Evolutionary conservation across 2,888 invertebrate genomes (phyloP).

Genomic region (Nesidiocoris tenuis): DNA sequence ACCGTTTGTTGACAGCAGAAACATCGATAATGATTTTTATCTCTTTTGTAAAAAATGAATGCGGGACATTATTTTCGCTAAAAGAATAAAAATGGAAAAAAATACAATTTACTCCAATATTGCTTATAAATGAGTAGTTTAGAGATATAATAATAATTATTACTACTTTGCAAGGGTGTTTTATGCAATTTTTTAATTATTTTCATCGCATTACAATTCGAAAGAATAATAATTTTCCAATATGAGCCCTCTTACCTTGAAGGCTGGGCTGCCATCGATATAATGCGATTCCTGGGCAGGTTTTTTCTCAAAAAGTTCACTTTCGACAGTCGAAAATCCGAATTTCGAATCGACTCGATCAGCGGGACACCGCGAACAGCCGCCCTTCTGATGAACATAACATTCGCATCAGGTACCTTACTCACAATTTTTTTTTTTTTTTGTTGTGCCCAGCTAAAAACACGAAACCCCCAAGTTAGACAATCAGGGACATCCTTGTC

Average conservation of each 20-base stretch:
- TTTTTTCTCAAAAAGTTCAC: conserved; percentile 7
- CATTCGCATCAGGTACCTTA: conserved; percentile 18
- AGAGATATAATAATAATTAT: background rate
- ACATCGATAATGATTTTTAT: too few relatives aligned
- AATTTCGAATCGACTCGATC: conserved; percentile 3
- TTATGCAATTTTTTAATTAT: background rate
- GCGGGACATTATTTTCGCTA: too few relatives aligned
- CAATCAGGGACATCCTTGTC: too few relatives aligned
- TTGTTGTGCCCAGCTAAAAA: too few relatives aligned
- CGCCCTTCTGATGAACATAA: conserved; percentile 31
- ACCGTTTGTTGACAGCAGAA: too few relatives aligned
- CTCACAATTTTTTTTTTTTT: too few relatives aligned
- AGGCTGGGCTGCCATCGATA: background rate
- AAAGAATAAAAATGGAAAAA: too few relatives aligned
- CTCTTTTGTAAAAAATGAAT: too few relatives aligned
- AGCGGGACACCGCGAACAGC: conserved; percentile 12
- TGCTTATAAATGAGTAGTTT: background rate
- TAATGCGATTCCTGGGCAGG: background rate
- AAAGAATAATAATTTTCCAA: background rate
- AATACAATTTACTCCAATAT: too few relatives aligned
- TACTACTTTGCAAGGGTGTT: too few relatives aligned
- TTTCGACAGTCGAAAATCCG: background rate
- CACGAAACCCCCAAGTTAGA: too few relatives aligned
- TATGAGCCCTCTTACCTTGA: conserved; percentile 4
- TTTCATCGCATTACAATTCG: background rate